phyloP scores from a whole-genome alignment of 2,888 invertebrate genomes.

The Atherix ibis region DNA sequence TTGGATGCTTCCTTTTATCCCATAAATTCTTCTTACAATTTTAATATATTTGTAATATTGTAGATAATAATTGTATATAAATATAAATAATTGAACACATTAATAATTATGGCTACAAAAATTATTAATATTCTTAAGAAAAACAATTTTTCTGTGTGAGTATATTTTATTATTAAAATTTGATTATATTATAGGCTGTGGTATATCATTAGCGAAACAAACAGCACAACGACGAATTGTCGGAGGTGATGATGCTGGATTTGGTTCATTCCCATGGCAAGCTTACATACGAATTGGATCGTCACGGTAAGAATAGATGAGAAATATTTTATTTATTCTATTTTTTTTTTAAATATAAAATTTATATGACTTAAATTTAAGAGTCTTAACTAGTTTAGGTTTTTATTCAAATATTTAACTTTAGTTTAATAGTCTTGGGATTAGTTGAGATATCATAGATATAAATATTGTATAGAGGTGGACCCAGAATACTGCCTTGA shows the following conservation, averaged over 20 bases:
- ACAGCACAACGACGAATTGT: conserved; percentile 80
- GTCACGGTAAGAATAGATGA: conserved; percentile 42
- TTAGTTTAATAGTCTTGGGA: too few relatives aligned
- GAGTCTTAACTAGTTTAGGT: neutral
- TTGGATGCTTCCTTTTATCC: neutral
- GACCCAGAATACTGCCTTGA: too few relatives aligned
- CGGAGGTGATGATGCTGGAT: conserved; percentile 86
- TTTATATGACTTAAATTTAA: neutral
- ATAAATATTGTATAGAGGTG: too few relatives aligned
- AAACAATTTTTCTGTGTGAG: too few relatives aligned
- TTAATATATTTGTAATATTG: neutral
- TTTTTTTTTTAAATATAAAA: neutral
- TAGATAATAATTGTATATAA: neutral
- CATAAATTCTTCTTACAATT: neutral
- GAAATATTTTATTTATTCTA: neutral
- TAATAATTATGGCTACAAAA: too few relatives aligned
- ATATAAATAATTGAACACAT: too few relatives aligned
- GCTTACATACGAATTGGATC: conserved; percentile 88
- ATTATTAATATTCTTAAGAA: too few relatives aligned
- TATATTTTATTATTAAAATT: too few relatives aligned
- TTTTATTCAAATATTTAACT: neutral
- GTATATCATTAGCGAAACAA: conserved; percentile 69
- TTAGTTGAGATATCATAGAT: too few relatives aligned
- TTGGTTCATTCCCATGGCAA: conserved; percentile 91
- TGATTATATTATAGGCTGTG: conserved; percentile 73